Base-by-base conservation (phyloP, 2,888 invertebrate species). In the Nipponacmea schrenckii region DNA sequence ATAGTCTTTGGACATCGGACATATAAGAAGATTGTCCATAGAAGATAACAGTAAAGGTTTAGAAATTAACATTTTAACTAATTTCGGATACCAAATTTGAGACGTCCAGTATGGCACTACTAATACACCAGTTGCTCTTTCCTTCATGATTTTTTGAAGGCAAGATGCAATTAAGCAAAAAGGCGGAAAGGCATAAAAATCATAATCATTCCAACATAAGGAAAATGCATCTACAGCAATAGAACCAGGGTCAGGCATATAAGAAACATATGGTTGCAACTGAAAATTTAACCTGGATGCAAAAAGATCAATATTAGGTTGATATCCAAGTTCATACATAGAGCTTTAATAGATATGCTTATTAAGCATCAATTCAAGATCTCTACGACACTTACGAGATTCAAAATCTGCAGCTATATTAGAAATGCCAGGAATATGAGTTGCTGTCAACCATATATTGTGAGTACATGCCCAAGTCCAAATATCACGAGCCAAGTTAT, bases 171-270 rank as follows among this genome's bases (percentile, higher is more conserved):
- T 46, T 15, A 72, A 15, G 45, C 65, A 62, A 56, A 69, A 71
- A 70, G 72, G 74, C 24, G 74, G 74, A 62, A 76, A 73, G 3
- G 73, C 69, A 71, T 73, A 75, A 27, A 73, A 67, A 15, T 24
- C 15, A 26, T 20, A 44, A 15, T 46, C 17, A 24, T 26, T 31
- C 73, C 73, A 71, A 17, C 31, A 20, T 17, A 73, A 14, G 8
- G 68, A 46, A 39, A 73, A 71, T 17, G 71, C 69, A 67, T 69
- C 68, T 24, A 75, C 62, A 24, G 67, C 71, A 17, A 26, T 20
- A 31, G 69, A 68, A 45, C 56, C 45, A n/a, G 71, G 71, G 24
- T 68, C 73, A 44, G 50, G 69, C n/a, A 66, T 26, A 31, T 64
- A 72, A 27, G 72, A 72, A 7, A 72, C 50, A 62, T 69, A 72